Conservation (phyloP, 2,888 invertebrate species). For the Esperia sulphurella region DNA sequence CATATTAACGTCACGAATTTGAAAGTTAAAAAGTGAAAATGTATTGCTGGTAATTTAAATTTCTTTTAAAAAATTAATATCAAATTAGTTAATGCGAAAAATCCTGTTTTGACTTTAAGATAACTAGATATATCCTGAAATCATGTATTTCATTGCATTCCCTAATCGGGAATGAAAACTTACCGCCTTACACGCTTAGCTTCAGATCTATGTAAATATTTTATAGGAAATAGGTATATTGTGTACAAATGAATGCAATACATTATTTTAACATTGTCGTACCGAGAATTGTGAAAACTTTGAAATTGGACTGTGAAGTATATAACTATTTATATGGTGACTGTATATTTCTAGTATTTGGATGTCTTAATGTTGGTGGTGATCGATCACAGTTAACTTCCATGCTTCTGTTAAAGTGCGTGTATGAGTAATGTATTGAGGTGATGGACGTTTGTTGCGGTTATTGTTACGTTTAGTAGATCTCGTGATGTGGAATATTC, state of each 20-base stretch:
- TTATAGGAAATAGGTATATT: conserved; percentile 34
- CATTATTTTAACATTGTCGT: background rate
- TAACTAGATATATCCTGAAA: no score
- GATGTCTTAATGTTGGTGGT: background rate
- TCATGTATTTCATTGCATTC: no score
- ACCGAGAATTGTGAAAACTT: background rate
- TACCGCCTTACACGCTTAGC: background rate
- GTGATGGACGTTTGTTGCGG: conserved; percentile 6
- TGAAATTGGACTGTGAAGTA: background rate
- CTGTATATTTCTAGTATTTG: background rate
- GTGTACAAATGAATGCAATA: conserved; percentile 34
- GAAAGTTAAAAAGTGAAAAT: no score
- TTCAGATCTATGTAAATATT: conserved; percentile 32
- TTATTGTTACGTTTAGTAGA: conserved; percentile 29
- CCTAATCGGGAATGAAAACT: background rate
- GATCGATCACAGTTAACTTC: background rate
- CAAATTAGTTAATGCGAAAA: no score
- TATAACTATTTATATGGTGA: background rate
- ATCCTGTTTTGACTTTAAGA: no score
- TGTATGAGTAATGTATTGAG: background rate
- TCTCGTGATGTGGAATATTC: conserved; percentile 55
- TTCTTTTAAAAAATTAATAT: no score
- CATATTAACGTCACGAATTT: no score
- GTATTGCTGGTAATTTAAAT: no score
- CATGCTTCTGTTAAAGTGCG: background rate